Evolutionary conservation across 1,140 invertebrate genomes (phyloP), one percentile per base, ranked within the genome.

Genomic region (Mamestra configurata): DNA sequence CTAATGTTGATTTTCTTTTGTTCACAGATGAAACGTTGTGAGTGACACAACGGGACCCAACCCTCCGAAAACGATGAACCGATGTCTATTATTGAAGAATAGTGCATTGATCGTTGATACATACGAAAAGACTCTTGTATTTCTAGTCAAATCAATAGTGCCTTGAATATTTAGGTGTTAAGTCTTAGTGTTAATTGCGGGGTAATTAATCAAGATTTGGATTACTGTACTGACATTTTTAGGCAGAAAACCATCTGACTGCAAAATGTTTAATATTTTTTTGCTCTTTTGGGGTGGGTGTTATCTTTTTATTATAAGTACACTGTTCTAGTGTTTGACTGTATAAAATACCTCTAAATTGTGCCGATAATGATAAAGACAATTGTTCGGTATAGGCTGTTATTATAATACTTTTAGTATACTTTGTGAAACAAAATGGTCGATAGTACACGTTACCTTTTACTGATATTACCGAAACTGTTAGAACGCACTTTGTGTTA

Each of bases 141-240:
- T 85, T 94, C 93, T 94, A 94, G 93, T 94, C 93, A 94, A 92
- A 84, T 80, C 80, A 82, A 64, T 90, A 93, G 92, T 93, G 93
- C 91, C 91, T 93, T 93, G 89, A 83, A 68, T 77, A 77, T 84
- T 82, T 88, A 87, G 73, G 76, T 81, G 49, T 71, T 84, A 85
- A 83, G 79, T 75, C 72, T 70, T 79, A 87, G 80, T 83, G 22
- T 59, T 46, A 73, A 37, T 73, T 22, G 31, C 35, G 27, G 31
- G 71, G 49, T 73, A 55, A 75, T 46, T 76, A 49, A 70, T 70
- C 66, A 76, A 57, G 40, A 51, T 49, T 51, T 71, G 22, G 49
- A 53, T 70, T 70, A 49, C 43, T 70, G 66, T 70, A 49, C 64
- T 51, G 66, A 51, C 35, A 51, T 61, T 61, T 31, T 18, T 71